These are phyloP conservation scores for Thalassoma bifasciatum DNA, from an alignment of 2,113 vertebrate genomes.

Conservation along the genomic window DNA sequence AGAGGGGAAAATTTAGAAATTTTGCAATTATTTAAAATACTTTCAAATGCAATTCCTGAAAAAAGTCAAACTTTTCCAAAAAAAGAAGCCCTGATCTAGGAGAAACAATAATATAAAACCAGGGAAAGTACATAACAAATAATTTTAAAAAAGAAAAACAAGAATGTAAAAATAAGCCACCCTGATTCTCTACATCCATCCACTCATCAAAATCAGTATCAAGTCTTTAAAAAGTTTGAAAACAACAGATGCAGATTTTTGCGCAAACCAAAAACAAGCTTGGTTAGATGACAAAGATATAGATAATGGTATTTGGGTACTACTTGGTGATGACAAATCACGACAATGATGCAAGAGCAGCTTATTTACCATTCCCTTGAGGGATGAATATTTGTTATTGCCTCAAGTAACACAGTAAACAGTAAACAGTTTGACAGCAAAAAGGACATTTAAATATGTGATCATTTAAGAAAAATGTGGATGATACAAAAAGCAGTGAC, in stretches of 20 bases:
- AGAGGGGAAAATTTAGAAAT: no score
- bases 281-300: background rate
- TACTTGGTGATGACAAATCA: constrained; percentile 10
- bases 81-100: no score
- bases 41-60: no score
- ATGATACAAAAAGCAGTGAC: background rate
- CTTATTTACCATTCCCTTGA: constrained; percentile 54
- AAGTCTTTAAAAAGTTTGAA: background rate
- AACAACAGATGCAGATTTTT: background rate
- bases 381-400: constrained; percentile 50
- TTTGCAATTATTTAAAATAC: no score
- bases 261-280: background rate
- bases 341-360: constrained; percentile 33
- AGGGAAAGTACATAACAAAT: background rate
- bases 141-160: no score
- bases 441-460: background rate
- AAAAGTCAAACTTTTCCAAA: no score
- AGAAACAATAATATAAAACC: background rate
- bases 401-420: no score
- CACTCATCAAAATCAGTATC: background rate
- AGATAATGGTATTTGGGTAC: constrained; percentile 4
- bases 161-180: background rate
- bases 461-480: background rate
- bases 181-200: background rate
- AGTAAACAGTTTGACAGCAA: constrained; percentile 22